Percentiles rank a stretch among this genome's conserved stretches.
These are phyloP conservation scores for Idris sp. DNA, from an alignment of 1,140 invertebrate genomes.

Conservation along the genomic window DNA sequence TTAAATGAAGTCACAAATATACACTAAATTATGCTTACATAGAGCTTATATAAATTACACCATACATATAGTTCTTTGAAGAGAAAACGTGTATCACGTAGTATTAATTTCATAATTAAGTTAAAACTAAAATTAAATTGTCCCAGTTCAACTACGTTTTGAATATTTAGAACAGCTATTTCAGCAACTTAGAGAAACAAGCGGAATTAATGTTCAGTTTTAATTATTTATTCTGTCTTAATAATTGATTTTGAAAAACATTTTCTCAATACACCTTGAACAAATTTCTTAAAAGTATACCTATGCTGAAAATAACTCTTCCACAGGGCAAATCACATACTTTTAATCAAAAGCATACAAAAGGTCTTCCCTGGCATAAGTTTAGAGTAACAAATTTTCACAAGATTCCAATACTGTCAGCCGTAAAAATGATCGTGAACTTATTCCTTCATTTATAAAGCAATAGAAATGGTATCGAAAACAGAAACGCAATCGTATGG, in stretches of 20 bases:
- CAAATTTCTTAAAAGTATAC: too few species aligned
- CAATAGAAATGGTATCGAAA: slow-evolving; percentile 41
- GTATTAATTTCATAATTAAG: slow-evolving; percentile 24
- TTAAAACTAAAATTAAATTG: slow-evolving; percentile 28
- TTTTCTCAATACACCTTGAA: too few species aligned
- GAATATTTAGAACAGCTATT: slow-evolving; percentile 4
- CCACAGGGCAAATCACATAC: too few species aligned
- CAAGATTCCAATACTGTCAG: neutral
- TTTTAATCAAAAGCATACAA: too few species aligned
- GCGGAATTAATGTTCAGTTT: neutral
- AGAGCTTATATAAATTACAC: too few species aligned
- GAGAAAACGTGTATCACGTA: slow-evolving; percentile 7
- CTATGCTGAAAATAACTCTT: too few species aligned
- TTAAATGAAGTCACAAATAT: too few species aligned
- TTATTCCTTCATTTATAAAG: slow-evolving; percentile 31
- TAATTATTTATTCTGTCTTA: too few species aligned
- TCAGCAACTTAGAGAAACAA: slow-evolving; percentile 1
- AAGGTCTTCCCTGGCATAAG: too few species aligned
- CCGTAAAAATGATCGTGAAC: neutral
- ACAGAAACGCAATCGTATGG: slow-evolving; percentile 68
- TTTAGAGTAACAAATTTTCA: too few species aligned
- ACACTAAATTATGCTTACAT: too few species aligned
- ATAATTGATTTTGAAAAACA: too few species aligned
- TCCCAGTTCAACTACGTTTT: slow-evolving; percentile 19
- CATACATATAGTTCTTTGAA: slow-evolving; percentile 9